Evolutionary conservation across 2,888 invertebrate species (phyloP), one percentile per base, ranked within the genome.

Genomic region (Thera obeliscata): DNA sequence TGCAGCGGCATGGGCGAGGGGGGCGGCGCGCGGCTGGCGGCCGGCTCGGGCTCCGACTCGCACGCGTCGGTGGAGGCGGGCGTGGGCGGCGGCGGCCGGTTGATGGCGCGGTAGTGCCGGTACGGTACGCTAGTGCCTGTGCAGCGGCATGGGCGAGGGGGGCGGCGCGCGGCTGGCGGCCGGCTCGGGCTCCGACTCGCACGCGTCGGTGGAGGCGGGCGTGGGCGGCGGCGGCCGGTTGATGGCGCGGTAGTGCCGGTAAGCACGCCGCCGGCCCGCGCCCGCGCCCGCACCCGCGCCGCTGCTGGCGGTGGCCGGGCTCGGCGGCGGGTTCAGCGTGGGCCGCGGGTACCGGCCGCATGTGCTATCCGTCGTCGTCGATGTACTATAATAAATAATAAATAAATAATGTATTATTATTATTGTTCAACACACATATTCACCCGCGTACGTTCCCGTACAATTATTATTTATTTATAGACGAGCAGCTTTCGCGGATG

Each of bases 171-270:
- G 60, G 22, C 62, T 56, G 96, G 97, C 68, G 96, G 97, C 68
- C 95, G 97, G 74, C 97, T 96, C 86, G 78, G 94, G 83, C 85
- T 98, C 98, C 36, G 97, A 97, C 87, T 98, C 98, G 86, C 98
- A 97, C 80, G 98, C 98, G 74, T 98, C 97, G 77, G 98, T 98
- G 48, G 98, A 98, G 75, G 98, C 98, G 83, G 98, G 98, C 0
- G 98, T 98, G 35, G 98, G 98, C 9, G 98, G 98, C 38, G 98
- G 98, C 6, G 98, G 98, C 0, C 98, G 97, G 86, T 97, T 97
- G 89, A 96, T 96, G 71, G 96, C 96, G 74, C 95, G 88, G 86
- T 97, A 97, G 87, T 97, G 96, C 38, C 97, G 94, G 87, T 97
- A 97, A 2, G 97, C 96, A 67, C 96, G 95, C 64, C 97, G 96